Evolutionary conservation across 2,113 vertebrate species (phyloP).

Genomic region (Phylloscopus trochiloides): DNA sequence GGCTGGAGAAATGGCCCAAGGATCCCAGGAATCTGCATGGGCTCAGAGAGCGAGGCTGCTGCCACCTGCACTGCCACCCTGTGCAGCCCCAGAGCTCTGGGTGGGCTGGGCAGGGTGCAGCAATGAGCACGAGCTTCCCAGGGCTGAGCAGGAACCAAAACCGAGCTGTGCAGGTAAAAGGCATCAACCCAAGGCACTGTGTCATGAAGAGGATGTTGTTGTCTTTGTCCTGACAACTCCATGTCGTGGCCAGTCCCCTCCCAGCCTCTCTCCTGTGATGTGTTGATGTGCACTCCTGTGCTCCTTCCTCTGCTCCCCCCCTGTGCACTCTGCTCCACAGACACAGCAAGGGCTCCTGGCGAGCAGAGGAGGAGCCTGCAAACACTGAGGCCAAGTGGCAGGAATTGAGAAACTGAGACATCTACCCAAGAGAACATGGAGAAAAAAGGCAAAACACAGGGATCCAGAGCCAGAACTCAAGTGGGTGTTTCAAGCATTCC

Average conservation of each 20-base stretch:
- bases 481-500: constrained; percentile 41
- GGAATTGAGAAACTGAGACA: background rate
- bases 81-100: background rate
- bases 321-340: background rate
- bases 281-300: background rate
- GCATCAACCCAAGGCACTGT: background rate
- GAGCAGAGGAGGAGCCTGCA: background rate
- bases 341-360: background rate
- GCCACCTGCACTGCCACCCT: background rate
- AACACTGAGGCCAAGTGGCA: background rate
- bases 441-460: background rate
- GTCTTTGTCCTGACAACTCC: background rate
- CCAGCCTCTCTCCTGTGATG: background rate
- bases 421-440: background rate
- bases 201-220: background rate
- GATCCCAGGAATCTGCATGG: background rate
- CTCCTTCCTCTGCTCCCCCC: background rate
- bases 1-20: no score
- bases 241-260: background rate
- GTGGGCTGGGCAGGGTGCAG: background rate
- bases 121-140: fast-evolving
- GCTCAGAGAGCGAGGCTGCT: fast-evolving
- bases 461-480: constrained; percentile 6
- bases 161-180: background rate
- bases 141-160: background rate